phyloP scores from a whole-genome alignment of 2,888 invertebrate genomes.

The Heliconius aoede region DNA sequence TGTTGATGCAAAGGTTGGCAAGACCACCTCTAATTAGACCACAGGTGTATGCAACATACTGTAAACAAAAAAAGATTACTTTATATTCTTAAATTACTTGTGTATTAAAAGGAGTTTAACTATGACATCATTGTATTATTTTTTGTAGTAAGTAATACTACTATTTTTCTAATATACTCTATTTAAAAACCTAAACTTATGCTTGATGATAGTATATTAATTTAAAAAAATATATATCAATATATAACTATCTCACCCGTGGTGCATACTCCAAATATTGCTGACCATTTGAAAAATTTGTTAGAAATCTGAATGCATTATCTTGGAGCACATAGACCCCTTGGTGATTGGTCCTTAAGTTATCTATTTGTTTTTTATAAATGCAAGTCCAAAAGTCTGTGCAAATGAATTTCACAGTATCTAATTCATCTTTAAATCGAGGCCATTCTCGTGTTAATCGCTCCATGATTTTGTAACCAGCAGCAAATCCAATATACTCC shows the following conservation, averaged over 20 bases:
- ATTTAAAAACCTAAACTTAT: background rate
- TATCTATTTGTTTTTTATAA: slow-evolving; percentile 99
- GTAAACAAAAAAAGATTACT: slow-evolving; percentile 58
- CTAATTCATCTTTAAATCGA: slow-evolving; percentile 97
- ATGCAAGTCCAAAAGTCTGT: slow-evolving; percentile 99
- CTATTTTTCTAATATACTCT: background rate
- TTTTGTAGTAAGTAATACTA: background rate
- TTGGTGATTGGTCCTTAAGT: slow-evolving; percentile 98
- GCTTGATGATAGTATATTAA: background rate
- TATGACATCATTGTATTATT: background rate
- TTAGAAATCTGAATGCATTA: slow-evolving; percentile 95
- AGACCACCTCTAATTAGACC: slow-evolving; percentile 97
- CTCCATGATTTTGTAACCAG: slow-evolving; percentile 93
- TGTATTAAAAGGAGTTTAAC: background rate
- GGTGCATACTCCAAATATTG: slow-evolving; percentile 97
- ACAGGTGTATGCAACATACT: slow-evolving; percentile 97
- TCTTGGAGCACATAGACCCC: slow-evolving; percentile 99
- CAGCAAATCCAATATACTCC: slow-evolving; percentile 93
- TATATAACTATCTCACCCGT: slow-evolving; percentile 87
- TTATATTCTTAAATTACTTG: background rate
- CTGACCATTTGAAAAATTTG: slow-evolving; percentile 92
- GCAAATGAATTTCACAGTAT: slow-evolving; percentile 99
- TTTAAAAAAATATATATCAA: no score
- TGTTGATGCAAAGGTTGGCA: slow-evolving; percentile 96
- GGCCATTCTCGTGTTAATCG: slow-evolving; percentile 95